Evolutionary conservation across 2,888 invertebrate genomes (phyloP).

Genomic region (Tineola bisselliella): DNA sequence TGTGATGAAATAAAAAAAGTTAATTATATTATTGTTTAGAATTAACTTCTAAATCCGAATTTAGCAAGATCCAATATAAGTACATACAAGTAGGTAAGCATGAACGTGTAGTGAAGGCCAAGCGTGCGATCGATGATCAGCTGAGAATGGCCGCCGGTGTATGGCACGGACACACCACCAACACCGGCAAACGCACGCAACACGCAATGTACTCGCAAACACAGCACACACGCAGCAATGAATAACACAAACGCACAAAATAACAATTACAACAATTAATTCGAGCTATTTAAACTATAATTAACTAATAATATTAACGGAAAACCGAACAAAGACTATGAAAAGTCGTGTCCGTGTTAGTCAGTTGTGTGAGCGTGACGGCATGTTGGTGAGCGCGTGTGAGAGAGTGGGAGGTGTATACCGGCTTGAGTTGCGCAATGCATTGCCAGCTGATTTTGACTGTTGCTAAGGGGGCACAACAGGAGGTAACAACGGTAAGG

Average conservation of each 20-base stretch:
- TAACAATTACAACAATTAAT: not conserved
- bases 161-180: not conserved
- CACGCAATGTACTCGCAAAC: not conserved
- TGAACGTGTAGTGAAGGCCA: not conserved
- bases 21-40: too few relatives aligned
- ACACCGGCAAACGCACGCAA: not conserved
- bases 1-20: too few relatives aligned
- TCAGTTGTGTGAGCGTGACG: constrained; percentile 12
- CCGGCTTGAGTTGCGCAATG: constrained; percentile 17
- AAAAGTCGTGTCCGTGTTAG: constrained; percentile 3
- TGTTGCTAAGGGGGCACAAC: constrained; percentile 23
- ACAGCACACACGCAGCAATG: not conserved
- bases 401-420: constrained; percentile 14
- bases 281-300: too few relatives aligned
- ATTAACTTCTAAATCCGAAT: too few relatives aligned
- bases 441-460: constrained; percentile 24
- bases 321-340: constrained; percentile 7
- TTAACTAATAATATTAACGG: not conserved
- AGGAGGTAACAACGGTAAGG: not conserved
- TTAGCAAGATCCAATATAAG: not conserved
- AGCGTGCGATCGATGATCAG: not conserved
- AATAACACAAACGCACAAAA: not conserved
- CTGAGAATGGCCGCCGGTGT: not conserved
- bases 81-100: not conserved
- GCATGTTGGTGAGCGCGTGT: constrained; percentile 9